Conservation (phyloP, 1,140 invertebrate species). For the Oppia nitens region DNA sequence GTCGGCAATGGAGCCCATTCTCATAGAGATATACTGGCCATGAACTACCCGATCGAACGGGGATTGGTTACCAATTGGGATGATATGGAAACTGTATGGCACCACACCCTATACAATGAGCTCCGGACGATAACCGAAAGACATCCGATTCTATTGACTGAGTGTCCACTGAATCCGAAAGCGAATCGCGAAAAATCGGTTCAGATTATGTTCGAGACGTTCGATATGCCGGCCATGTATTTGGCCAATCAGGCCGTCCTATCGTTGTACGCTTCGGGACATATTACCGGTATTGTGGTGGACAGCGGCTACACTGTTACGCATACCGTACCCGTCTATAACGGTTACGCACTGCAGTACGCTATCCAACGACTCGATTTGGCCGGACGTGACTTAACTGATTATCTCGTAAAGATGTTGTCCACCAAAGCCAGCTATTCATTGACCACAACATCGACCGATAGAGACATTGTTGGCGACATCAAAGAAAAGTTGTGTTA, state of each 20-base stretch:
- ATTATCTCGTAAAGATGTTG: conserved; percentile 85
- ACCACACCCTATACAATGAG: conserved; percentile 54
- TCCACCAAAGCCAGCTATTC: conserved; percentile 49
- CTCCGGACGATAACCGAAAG: conserved; percentile 82
- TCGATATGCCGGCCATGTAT: conserved; percentile 36
- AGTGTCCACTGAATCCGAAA: conserved; percentile 81
- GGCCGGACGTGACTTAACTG: no score
- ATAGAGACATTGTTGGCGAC: conserved; percentile 35
- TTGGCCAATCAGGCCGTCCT: no score
- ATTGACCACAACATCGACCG: conserved; percentile 32
- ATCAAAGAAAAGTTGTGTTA: no score
- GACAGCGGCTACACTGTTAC: conserved; percentile 40
- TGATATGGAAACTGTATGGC: conserved; percentile 46
- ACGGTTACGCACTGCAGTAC: conserved; percentile 67
- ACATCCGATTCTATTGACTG: conserved; percentile 75
- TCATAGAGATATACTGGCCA: conserved; percentile 47
- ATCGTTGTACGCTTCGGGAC: conserved; percentile 70
- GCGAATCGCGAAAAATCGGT: conserved; percentile 52
- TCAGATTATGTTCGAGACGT: no score
- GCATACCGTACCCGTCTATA: conserved; percentile 39
- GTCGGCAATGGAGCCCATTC: conserved; percentile 81
- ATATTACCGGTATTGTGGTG: conserved; percentile 42
- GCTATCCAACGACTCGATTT: conserved; percentile 71
- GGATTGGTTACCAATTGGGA: conserved; percentile 42
- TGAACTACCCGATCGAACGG: conserved; percentile 42